Conservation (phyloP, 2,113 vertebrate species). For the Henicopernis longicauda region DNA sequence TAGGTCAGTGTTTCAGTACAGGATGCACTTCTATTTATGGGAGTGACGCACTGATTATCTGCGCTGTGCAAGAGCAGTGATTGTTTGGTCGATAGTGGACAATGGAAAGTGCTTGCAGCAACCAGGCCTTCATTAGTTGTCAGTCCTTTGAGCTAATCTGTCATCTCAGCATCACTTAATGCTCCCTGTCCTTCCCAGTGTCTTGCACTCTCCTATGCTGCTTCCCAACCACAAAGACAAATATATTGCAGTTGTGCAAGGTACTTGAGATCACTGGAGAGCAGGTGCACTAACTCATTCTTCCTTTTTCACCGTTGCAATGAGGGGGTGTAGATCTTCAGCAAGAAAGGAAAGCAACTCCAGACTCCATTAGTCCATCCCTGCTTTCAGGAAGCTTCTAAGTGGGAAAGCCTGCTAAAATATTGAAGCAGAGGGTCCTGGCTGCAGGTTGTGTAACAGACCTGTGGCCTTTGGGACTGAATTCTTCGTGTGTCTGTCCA, state of each 20-base stretch:
- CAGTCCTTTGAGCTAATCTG: not conserved
- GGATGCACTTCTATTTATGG: not conserved
- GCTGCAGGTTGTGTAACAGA: not conserved
- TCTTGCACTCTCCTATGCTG: not conserved
- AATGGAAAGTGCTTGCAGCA: constrained; percentile 15
- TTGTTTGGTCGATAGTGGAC: not conserved
- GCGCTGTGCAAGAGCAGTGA: not conserved
- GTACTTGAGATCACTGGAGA: not conserved
- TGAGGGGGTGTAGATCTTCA: not conserved
- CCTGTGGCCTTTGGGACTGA: not conserved
- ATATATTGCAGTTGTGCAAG: not conserved
- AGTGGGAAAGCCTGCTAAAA: not conserved
- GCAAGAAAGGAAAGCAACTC: not conserved
- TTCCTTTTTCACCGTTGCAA: not conserved
- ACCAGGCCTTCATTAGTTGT: not conserved
- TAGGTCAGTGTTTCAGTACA: not conserved
- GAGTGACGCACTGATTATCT: not conserved
- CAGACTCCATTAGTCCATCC: not conserved
- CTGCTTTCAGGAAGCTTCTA: not conserved
- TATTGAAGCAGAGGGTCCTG: not conserved
- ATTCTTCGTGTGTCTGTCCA: not conserved
- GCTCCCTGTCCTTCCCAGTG: not conserved
- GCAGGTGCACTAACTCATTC: not conserved
- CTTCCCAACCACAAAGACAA: not conserved
- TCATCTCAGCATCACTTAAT: not conserved